phyloP scores from a whole-genome alignment of 2,113 vertebrate genomes.

The Drymodes brunneopygia region DNA sequence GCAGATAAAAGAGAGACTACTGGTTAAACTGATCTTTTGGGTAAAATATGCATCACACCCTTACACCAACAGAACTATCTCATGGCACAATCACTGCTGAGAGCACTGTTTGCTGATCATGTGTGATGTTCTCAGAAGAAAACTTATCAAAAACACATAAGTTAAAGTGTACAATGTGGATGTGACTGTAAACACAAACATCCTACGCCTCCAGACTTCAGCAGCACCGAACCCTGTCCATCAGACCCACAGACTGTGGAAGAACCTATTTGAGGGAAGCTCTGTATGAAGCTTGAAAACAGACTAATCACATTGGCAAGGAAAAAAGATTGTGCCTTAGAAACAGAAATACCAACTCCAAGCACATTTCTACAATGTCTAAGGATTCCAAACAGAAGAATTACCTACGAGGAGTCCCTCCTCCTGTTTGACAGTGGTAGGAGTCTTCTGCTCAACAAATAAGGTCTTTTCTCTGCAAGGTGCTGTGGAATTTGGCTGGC shows the following conservation, averaged over 20 bases:
- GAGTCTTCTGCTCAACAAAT: not conserved
- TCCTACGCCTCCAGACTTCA: not conserved
- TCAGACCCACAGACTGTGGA: not conserved
- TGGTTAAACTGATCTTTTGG: not conserved
- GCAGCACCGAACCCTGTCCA: not conserved
- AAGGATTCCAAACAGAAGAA: not conserved
- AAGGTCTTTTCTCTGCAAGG: not conserved
- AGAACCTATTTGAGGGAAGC: not conserved
- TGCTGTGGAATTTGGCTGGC: not conserved
- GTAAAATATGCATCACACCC: not conserved
- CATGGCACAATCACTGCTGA: not conserved
- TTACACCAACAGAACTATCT: not conserved
- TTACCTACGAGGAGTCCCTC: not conserved
- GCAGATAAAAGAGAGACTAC: not conserved
- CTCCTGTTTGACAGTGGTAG: not conserved
- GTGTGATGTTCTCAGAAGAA: not conserved
- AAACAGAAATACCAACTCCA: not conserved
- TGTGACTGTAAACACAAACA: not conserved
- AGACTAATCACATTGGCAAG: not conserved
- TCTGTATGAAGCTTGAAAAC: not conserved
- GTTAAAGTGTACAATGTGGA: not conserved
- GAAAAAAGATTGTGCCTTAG: not conserved
- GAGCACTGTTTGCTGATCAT: not conserved
- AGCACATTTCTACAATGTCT: not conserved
- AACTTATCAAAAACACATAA: not conserved